Evolutionary conservation across 2,113 vertebrate genomes (phyloP).

Genomic region (Paedocypris sp.): DNA sequence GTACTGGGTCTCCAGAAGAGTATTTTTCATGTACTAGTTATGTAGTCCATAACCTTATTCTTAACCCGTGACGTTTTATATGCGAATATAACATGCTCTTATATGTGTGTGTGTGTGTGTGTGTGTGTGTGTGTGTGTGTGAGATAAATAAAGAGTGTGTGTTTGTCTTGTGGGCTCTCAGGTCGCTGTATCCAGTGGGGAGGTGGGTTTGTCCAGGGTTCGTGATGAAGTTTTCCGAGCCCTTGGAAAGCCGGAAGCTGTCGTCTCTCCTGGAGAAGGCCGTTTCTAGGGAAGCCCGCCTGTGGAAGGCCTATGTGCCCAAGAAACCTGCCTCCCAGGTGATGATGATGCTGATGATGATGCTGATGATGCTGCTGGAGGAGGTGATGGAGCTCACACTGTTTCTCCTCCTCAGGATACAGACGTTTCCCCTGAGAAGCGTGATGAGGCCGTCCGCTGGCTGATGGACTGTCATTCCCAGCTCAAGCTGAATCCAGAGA

Average conservation of each 20-base stretch:
- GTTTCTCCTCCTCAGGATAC: constrained; percentile 63
- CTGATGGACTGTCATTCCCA: constrained; percentile 78
- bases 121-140: no score
- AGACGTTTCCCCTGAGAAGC: constrained; percentile 88
- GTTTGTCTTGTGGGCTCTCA: constrained; percentile 45
- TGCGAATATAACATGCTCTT: no score
- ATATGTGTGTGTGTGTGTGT: no score
- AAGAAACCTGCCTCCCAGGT: constrained; percentile 87
- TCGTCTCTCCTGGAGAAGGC: constrained; percentile 87
- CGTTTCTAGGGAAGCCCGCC: constrained; percentile 88
- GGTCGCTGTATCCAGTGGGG: constrained; percentile 95
- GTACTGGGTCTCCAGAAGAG: no score
- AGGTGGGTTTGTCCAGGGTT: constrained; percentile 80
- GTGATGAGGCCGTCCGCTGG: constrained; percentile 92
- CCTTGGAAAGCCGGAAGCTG: constrained; percentile 92
- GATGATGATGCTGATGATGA: no score
- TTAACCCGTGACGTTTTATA: no score
- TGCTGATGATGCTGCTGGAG: no score
- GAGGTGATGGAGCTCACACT: no score
- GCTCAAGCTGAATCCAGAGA: constrained; percentile 92
- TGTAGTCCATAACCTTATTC: no score
- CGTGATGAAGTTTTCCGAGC: constrained; percentile 84
- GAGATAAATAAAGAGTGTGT: no score
- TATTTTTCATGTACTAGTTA: no score
- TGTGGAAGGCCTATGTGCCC: constrained; percentile 86